Conservation (phyloP, 2,888 invertebrate genomes). For the Cenopis cana region DNA sequence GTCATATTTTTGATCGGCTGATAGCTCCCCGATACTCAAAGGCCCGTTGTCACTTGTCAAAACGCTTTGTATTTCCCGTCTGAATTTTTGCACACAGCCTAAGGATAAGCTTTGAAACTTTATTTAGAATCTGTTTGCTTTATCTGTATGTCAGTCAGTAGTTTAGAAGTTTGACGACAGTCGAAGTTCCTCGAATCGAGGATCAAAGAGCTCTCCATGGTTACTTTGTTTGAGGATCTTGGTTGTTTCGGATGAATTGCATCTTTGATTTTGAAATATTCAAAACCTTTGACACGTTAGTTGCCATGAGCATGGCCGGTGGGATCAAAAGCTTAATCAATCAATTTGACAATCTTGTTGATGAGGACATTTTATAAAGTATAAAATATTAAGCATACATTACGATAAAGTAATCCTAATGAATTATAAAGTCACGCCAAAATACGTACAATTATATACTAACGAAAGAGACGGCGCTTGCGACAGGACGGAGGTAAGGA, state of each 20-base stretch:
- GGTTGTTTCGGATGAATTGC: neutral
- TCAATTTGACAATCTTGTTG: too few species aligned
- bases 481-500: too few species aligned
- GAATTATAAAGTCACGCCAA: too few species aligned
- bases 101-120: conserved; percentile 3
- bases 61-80: conserved; percentile 27
- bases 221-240: conserved; percentile 2
- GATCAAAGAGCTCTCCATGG: conserved; percentile 6
- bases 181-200: neutral
- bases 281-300: neutral
- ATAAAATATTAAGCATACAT: neutral
- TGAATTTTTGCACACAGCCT: conserved; percentile 11
- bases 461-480: too few species aligned
- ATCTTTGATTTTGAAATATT: neutral
- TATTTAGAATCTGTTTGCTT: conserved; percentile 22
- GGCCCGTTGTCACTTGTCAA: conserved; percentile 22
- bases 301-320: too few species aligned
- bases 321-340: too few species aligned
- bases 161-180: conserved; percentile 25
- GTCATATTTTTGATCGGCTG: neutral
- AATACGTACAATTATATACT: too few species aligned
- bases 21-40: neutral
- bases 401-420: too few species aligned
- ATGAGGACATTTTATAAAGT: neutral
- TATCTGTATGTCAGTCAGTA: conserved; percentile 11